Base-by-base conservation (phyloP, 2,888 invertebrate species). In the Portevinia maculata region DNA sequence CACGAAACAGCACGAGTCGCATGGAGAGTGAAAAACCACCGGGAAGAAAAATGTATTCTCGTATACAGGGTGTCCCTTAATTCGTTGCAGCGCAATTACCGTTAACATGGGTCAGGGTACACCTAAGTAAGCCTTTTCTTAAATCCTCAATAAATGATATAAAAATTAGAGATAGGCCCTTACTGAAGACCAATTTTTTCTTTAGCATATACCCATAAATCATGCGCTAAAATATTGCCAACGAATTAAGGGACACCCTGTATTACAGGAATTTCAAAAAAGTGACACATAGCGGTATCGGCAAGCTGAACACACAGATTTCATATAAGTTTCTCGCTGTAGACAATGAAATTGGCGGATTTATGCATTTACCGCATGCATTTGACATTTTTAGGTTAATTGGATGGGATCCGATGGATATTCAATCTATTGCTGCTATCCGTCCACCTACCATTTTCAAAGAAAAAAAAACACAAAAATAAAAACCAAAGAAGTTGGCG, bases 371-470 rank as follows among this genome's bases (percentile, higher is more conserved):
- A 83, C 67, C 67, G 62, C 71, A 78, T 78, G 83, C 71, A 83
- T 83, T 83, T 83, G 83, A 78, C 83, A 78, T 78, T 78, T 83
- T 78, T 83, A 83, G 83, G 83, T 83, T 83, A 83, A 83, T 83
- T 83, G 83, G 83, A 83, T 78, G 60, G 78, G 83, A 78, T 71
- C 78, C 71, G 65, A 83, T 83, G 78, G 83, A 78, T 78, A 67
- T 83, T 83, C 71, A 83, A 83, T 83, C 67, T 67, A 74, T 67
- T 48, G 67, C 8, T n/a, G 5, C 1, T 1, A 13, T 2, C 32
- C 32, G 50, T 52, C 78, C 64, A 30, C 71, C 64, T 65, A 71
- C 64, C 64, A 41, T 67, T 59, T 57, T n/a, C 13, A 30, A 19
- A 44, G 9, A 1, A 28, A 30, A 8, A 59, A 32, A 21, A 52